Base-by-base conservation (phyloP, 2,888 invertebrate genomes). In the Eurois occulta region DNA sequence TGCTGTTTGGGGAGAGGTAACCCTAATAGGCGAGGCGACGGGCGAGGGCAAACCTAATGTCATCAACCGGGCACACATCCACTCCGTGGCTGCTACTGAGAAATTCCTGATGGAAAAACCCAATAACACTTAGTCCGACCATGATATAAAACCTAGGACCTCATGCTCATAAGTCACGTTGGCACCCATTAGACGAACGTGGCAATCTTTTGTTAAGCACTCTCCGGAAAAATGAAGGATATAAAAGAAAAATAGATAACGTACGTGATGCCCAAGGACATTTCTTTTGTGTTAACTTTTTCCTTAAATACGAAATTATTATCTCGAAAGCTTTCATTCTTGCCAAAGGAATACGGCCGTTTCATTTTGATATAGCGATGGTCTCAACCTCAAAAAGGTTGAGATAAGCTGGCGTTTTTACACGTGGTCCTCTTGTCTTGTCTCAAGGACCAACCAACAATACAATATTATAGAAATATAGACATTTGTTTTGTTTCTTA, bases 381-480 rank as follows among this genome's bases (percentile, higher is more conserved):
- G 67, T 67, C 52, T 80, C 35, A 76, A 46, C 77, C 58, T 75
- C 65, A 66, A 55, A 62, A 69, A 75, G 75, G 75, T 81, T 64
- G 38, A 32, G 69, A 85, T 80, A 75, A 84, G 35, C 65, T n/a
- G 4, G 16, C 24, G 21, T 55, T 85, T 67, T 62, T 85, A 72
- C 85, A 80, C 86, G 76, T 76, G 70, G 66, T 38, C n/a, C 38
- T 73, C 62, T 81, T 48, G 72, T 73, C 62, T 81, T 48, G 72
- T 69, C 72, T 85, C 64, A 81, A 83, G 76, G 76, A 71, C 60
- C 24, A 7, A n/a, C n/a, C 21, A 52, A 66, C 55, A 41, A 46
- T 38, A 67, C 24, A 46, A 35, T 71, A 62, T 66, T 55, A 58
- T n/a, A n/a, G n/a, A n/a, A 41, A 4, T 35, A 52, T 52, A 0